phyloP scores from a whole-genome alignment of 92 coral and sea anemone genomes.

The Bergia sp. region DNA sequence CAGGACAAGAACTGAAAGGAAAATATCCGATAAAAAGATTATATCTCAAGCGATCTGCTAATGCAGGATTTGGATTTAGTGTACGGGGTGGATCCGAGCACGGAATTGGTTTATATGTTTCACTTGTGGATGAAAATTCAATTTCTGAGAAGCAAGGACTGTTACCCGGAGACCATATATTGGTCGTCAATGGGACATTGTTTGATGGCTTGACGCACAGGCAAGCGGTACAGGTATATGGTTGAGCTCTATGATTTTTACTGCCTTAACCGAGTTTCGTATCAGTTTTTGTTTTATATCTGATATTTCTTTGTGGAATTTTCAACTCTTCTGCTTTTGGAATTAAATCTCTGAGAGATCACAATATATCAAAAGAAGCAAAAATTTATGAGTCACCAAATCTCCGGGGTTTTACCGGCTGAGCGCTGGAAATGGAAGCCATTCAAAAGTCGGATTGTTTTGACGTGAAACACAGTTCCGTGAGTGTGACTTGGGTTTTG shows the following conservation, averaged over 20 bases:
- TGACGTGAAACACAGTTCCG: neutral
- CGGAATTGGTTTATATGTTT: conserved; percentile 92
- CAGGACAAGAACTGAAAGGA: conserved; percentile 38
- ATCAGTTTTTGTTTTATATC: neutral
- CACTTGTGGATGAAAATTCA: conserved; percentile 82
- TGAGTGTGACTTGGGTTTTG: neutral
- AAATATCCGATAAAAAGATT: conserved; percentile 76
- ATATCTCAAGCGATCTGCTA: conserved; percentile 69
- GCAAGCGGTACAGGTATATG: conserved; percentile 91
- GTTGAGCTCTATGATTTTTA: neutral
- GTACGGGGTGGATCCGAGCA: conserved; percentile 99
- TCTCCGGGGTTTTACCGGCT: neutral
- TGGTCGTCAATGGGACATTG: conserved; percentile 75
- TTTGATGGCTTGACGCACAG: conserved; percentile 86
- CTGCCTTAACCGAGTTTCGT: neutral
- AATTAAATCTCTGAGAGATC: neutral
- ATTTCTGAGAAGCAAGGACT: conserved; percentile 83
- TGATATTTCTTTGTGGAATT: conserved; percentile 10
- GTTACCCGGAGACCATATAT: conserved; percentile 90
- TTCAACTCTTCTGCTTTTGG: neutral
- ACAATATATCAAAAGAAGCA: neutral
- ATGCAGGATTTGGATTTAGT: conserved; percentile 86
- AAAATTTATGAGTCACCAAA: neutral
- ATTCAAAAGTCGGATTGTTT: neutral
- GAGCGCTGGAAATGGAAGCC: conserved; percentile 3